phyloP scores from a whole-genome alignment of 1,140 invertebrate genomes.

The Brachionus sp. region DNA sequence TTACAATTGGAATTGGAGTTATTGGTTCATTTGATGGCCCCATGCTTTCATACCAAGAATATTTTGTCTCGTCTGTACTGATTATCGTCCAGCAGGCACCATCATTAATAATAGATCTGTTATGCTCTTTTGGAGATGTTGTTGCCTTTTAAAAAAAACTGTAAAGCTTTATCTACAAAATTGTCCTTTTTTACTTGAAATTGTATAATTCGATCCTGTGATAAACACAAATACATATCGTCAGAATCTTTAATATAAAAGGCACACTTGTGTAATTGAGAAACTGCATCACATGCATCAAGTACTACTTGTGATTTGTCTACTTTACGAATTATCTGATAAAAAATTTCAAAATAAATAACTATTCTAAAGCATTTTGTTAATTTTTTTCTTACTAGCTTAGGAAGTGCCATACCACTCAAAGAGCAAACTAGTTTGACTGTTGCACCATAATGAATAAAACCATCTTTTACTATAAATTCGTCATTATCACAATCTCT shows the following conservation, averaged over 20 bases:
- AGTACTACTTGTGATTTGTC: constrained; percentile 97
- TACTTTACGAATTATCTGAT: constrained; percentile 74
- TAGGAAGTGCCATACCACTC: constrained; percentile 93
- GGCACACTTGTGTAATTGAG: constrained; percentile 95
- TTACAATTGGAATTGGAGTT: constrained; percentile 90
- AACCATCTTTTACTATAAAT: constrained; percentile 94
- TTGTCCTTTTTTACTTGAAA: constrained; percentile 71
- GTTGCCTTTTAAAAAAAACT: constrained; percentile 93
- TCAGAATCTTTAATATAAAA: constrained; percentile 98
- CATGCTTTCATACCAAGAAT: constrained; percentile 98
- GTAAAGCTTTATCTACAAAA: not conserved
- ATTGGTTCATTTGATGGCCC: constrained; percentile 83
- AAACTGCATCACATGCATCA: constrained; percentile 96
- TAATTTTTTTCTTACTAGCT: constrained; percentile 64
- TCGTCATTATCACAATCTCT: constrained; percentile 91
- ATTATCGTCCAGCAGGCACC: constrained; percentile 99
- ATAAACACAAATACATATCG: constrained; percentile 95
- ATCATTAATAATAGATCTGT: constrained; percentile 92
- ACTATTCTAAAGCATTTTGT: not conserved
- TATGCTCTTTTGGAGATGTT: constrained; percentile 84
- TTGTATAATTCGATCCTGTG: constrained; percentile 97
- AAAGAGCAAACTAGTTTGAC: constrained; percentile 97
- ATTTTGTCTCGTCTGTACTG: constrained; percentile 97
- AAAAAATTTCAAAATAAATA: not conserved
- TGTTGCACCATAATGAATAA: constrained; percentile 96